phyloP scores from a whole-genome alignment of 1,140 invertebrate species.

The Cotesia vestalis region DNA sequence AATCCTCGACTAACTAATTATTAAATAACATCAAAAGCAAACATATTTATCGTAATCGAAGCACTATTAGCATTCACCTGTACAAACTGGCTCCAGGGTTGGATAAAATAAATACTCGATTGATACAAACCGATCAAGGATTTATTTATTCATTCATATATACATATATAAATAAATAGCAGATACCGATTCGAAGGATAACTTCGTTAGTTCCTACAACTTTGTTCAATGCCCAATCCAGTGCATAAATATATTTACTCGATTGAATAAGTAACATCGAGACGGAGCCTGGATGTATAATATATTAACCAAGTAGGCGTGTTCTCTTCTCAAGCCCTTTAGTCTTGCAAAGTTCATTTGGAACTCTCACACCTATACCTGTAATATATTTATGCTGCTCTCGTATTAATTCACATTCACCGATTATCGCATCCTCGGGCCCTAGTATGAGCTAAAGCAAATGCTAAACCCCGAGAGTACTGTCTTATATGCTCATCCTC shows the following conservation, averaged over 20 bases:
- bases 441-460: not conserved
- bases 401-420: not conserved
- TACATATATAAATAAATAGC: too few relatives aligned
- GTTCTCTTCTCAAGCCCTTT: slow-evolving; percentile 30
- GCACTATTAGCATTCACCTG: too few relatives aligned
- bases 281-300: not conserved
- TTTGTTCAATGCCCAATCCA: too few relatives aligned
- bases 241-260: not conserved
- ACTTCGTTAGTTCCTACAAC: too few relatives aligned
- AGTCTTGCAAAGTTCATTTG: slow-evolving; percentile 7
- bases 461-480: not conserved
- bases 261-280: slow-evolving; percentile 35
- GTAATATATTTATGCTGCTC: not conserved
- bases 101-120: too few relatives aligned
- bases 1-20: too few relatives aligned
- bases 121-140: too few relatives aligned
- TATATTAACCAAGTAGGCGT: slow-evolving; percentile 43
- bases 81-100: too few relatives aligned
- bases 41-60: too few relatives aligned
- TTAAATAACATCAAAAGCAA: too few relatives aligned
- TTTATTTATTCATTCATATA: too few relatives aligned
- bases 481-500: slow-evolving; percentile 1
- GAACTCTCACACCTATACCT: not conserved
- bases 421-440: slow-evolving; percentile 27
- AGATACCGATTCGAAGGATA: too few relatives aligned